Evolutionary conservation across 2,888 invertebrate species (phyloP), one percentile per base, ranked within the genome.

Genomic region (Neocrepidodera transversa): DNA sequence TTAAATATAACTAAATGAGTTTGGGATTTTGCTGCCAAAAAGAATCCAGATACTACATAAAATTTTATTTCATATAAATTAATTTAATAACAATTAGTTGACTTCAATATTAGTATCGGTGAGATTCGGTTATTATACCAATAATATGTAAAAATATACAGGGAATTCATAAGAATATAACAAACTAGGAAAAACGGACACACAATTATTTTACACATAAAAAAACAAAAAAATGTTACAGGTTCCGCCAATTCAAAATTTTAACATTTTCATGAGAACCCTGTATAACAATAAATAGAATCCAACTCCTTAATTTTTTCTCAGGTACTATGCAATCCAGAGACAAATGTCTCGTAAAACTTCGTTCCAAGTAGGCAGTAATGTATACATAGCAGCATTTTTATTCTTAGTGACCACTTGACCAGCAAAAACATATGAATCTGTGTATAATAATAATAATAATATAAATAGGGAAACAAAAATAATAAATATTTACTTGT

Each of bases 321-420:
- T 70, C 70, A 70, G 70, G 70, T 70, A 70, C 70, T 60, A 59
- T 65, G 68, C 70, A 70, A 67, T 65, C 69, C 70, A 49, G 57
- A 62, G 68, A 65, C 62, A 17, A 47, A 30, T n/a, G 32, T 43
- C 45, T 43, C 50, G 35, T 18, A 55, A 14, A 40, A 57, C 57
- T 52, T 57, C 61, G 57, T 43, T 53, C 57, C 57, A 26, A 54
- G 14, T 54, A 36, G 54, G 54, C 54, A 54, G 54, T 54, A 53
- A 54, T 16, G 26, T 35, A 47, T 47, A 53, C 16, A 40, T 20
- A 32, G 43, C n/a, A 52, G 30, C 43, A 32, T 54, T 17, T 45
- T 35, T 23, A 16, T 26, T 52, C 42, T n/a, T n/a, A n/a, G n/a
- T n/a, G n/a, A 48, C 28, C 13, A 14, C 10, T 8, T 45, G 13